Percentiles rank a stretch among this genome's conserved stretches.
phyloP scores from a whole-genome alignment of 2,113 vertebrate species.

The Phylloscopus whistleri region DNA sequence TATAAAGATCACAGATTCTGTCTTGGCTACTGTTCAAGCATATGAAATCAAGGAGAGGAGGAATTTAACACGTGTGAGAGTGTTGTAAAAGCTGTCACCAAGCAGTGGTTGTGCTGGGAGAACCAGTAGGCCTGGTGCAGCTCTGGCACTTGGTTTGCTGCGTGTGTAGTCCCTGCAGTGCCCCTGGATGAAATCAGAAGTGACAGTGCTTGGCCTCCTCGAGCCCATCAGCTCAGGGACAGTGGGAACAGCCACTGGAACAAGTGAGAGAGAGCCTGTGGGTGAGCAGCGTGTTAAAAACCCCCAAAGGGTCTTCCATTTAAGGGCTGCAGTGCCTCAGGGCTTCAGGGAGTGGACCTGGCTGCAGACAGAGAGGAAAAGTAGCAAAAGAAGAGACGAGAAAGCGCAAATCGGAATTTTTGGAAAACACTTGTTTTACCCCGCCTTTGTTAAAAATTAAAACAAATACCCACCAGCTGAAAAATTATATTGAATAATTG shows the following conservation, averaged over 20 bases:
- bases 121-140: background rate
- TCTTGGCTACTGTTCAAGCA: background rate
- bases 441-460: conserved; percentile 47
- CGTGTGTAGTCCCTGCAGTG: accelerated
- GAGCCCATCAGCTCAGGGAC: background rate
- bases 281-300: background rate
- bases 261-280: background rate
- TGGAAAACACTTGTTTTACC: background rate
- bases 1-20: background rate
- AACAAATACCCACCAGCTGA: conserved; percentile 47
- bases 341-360: background rate
- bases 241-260: background rate
- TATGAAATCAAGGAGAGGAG: background rate
- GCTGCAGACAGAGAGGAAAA: background rate
- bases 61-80: background rate
- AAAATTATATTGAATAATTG: conserved; percentile 57
- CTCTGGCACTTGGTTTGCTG: background rate
- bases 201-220: background rate
- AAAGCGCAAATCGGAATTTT: background rate
- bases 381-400: background rate
- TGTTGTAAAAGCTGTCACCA: background rate
- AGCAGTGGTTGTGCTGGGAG: background rate
- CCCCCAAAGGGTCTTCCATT: background rate
- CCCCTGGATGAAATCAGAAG: background rate
- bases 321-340: background rate